phyloP scores from a whole-genome alignment of 2,797 vertebrate species.

The Hemitrygon akajei region DNA sequence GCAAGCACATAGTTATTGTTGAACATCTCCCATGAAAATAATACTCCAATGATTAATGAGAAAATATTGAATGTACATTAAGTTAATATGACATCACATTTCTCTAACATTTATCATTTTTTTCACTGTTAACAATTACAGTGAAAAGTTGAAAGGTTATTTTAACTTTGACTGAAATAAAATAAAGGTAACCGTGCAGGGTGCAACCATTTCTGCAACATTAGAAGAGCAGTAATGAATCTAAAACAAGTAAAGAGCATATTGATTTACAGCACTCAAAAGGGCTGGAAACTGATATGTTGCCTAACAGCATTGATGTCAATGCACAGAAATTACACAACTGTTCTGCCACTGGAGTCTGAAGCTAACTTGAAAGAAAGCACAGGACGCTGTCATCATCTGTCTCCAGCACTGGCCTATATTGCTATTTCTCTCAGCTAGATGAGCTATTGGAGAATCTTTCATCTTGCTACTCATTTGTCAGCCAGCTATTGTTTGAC shows the following conservation, averaged over 20 bases:
- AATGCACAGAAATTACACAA: conserved; percentile 33
- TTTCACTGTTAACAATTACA: background rate
- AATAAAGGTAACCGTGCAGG: conserved; percentile 21
- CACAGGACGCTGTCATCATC: conserved; percentile 36
- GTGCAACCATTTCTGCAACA: conserved; percentile 41
- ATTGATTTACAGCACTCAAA: conserved; percentile 47
- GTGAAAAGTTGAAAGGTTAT: background rate
- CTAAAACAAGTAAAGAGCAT: conserved; percentile 41
- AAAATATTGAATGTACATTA: background rate
- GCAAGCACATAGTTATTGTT: background rate
- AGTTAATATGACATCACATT: background rate
- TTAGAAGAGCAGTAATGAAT: conserved; percentile 46
- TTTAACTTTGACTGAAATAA: background rate
- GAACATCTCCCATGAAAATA: background rate
- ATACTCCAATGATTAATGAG: background rate
- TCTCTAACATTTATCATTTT: background rate
- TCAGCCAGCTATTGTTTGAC: conserved; percentile 29
- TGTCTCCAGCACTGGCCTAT: background rate
- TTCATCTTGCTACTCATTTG: conserved; percentile 26
- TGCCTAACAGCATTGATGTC: conserved; percentile 38
- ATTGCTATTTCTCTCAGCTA: conserved; percentile 10
- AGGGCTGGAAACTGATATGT: conserved; percentile 47
- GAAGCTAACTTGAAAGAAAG: conserved; percentile 37
- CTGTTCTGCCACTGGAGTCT: background rate
- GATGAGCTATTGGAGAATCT: conserved; percentile 19